Evolutionary conservation across 2,888 invertebrate genomes (phyloP).

Genomic region (Balanococcus diminutus): DNA sequence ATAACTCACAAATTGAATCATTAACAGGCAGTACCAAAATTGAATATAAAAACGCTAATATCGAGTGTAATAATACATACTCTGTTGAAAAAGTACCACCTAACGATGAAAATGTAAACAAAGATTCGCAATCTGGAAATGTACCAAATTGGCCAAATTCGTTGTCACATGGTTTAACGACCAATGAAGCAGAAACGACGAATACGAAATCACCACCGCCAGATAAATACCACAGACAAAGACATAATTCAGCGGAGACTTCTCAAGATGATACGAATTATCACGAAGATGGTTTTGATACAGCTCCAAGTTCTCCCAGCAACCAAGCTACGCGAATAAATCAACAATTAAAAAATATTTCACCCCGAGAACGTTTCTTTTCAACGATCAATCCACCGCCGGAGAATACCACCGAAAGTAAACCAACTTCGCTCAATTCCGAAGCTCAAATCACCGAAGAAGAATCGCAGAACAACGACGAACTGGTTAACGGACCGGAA

Average conservation of each 20-base stretch:
- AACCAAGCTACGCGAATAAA: neutral
- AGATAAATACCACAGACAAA: neutral
- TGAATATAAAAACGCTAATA: neutral
- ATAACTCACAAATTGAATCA: neutral
- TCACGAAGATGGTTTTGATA: constrained; percentile 46
- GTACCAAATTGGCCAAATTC: constrained; percentile 10
- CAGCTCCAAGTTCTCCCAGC: constrained; percentile 49
- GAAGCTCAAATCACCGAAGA: neutral
- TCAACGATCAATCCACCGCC: neutral
- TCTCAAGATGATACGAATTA: constrained; percentile 24
- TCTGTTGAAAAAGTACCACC: neutral
- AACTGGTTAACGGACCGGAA: neutral
- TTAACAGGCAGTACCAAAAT: neutral
- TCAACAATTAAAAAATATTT: neutral
- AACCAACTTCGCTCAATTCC: neutral
- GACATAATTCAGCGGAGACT: neutral
- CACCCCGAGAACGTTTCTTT: constrained; percentile 1
- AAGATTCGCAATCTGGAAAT: neutral
- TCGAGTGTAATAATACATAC: neutral
- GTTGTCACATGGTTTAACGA: constrained; percentile 1
- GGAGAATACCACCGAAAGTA: neutral
- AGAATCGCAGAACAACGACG: neutral
- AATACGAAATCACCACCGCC: neutral
- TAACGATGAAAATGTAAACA: constrained; percentile 21
- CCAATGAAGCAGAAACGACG: neutral